These are phyloP conservation scores for Manis javanica DNA, from an alignment of 2,797 vertebrate genomes.

Conservation along the genomic window DNA sequence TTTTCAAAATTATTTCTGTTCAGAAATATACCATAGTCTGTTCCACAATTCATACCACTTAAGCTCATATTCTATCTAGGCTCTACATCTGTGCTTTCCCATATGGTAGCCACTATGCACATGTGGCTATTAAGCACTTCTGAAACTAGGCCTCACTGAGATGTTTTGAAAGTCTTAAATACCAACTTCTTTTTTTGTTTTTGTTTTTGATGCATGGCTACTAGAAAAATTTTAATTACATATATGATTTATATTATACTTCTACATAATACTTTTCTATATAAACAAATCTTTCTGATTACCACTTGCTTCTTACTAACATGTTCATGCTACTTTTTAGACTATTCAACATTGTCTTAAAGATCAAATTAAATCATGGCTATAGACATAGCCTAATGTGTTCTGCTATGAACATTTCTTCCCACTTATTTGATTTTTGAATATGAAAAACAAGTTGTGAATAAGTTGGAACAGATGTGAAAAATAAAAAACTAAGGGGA, in stretches of 20 bases:
- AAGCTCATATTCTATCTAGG: not conserved
- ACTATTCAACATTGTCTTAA: not conserved
- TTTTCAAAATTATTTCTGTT: not conserved
- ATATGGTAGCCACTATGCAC: not conserved
- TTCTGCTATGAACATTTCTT: not conserved
- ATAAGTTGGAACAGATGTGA: not conserved
- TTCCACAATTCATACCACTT: not conserved
- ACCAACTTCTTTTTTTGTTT: not conserved
- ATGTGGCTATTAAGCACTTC: not conserved
- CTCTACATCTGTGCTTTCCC: not conserved
- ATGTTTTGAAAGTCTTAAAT: not conserved
- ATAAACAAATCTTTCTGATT: not conserved
- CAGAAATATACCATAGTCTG: not conserved
- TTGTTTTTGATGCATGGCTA: not conserved
- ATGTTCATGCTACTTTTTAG: not conserved
- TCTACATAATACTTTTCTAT: not conserved
- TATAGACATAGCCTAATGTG: not conserved
- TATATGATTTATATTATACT: not conserved
- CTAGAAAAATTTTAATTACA: not conserved
- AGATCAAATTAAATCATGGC: not conserved
- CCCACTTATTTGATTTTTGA: not conserved
- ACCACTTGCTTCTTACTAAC: not conserved
- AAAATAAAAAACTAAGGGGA: not conserved
- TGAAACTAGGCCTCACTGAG: not conserved
- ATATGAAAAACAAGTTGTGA: not conserved